These are phyloP conservation scores for Psix sp. DNA, from an alignment of 1,140 invertebrate genomes.

Conservation along the genomic window DNA sequence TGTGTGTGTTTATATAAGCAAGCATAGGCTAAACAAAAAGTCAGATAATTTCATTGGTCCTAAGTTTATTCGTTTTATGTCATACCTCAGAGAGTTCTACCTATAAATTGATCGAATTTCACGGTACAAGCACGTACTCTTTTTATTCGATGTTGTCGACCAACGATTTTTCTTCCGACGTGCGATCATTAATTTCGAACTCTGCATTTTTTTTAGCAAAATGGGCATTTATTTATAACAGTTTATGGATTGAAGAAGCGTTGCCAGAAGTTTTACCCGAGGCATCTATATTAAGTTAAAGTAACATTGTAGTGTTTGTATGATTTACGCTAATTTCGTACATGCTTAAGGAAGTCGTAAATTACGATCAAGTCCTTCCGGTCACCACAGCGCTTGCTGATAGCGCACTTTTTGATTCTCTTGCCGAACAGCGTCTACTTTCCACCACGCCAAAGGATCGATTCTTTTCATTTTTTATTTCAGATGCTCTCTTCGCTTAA, in stretches of 20 bases:
- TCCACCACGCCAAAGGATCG: no score
- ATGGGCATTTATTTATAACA: neutral
- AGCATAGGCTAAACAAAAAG: conserved; percentile 14
- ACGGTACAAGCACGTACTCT: conserved; percentile 8
- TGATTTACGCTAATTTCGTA: conserved; percentile 44
- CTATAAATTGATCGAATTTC: conserved; percentile 17
- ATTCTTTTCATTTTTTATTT: conserved; percentile 8
- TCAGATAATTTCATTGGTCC: conserved; percentile 32
- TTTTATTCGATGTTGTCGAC: conserved; percentile 4
- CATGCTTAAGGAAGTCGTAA: conserved; percentile 47
- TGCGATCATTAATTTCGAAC: neutral
- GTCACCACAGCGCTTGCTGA: conserved; percentile 36
- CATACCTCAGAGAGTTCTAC: conserved; percentile 24
- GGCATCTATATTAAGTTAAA: no score
- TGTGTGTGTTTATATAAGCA: conserved; percentile 22
- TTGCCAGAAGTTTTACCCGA: no score
- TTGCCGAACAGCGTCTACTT: conserved; percentile 25
- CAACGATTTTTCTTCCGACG: no score
- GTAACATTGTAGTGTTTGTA: conserved; percentile 18
- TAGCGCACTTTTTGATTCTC: conserved; percentile 47
- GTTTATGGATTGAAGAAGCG: no score
- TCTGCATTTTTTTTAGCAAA: neutral
- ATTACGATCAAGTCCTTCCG: conserved; percentile 42
- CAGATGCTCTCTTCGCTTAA: neutral
- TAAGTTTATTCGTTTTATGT: conserved; percentile 22